Base-by-base conservation (phyloP, 2,113 vertebrate genomes). In the Glaucomys volans region DNA sequence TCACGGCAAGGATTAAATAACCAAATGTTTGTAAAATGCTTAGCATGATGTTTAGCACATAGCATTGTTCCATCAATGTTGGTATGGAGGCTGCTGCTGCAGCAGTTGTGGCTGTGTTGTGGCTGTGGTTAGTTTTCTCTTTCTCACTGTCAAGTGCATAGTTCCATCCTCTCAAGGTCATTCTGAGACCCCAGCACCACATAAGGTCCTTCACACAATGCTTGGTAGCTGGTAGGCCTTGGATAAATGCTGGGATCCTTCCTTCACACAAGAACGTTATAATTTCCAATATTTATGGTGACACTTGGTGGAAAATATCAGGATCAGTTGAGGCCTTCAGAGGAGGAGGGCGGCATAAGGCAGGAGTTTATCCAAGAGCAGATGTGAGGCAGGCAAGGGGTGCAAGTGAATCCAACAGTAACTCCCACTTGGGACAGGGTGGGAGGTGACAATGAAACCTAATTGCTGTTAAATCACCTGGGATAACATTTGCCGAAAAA, bases 291-390 rank as follows among this genome's bases (percentile, higher is more conserved):
- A 12, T 11, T 52, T 0, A 1, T 12, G 4, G 17, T 18, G 13
- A 54, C n/a, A 52, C 30, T 8, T 10, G 2, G 40, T 67, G 22
- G 24, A 30, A 30, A 62, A 24, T 4, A 11, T 40, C 42, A 30
- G 37, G 35, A 42, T 54, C 4, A 0, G 44, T 24, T 24, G 4
- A 0, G 14, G 3, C 12, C 4, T 7, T 1, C 7, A 30, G 37
- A 83, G 30, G 22, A 72, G 3, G 40, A 12, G 1, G 0, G 37
- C n/a, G 24, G 52, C 50, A 35, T 30, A 22, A 7, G 14, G 10
- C 62, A 5, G 16, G n/a, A 16, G 10, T 20, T 6, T 44, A 4
- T 47, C 71, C 77, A n/a, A 67, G 52, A 26, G 76, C 64, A 9
- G 72, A 35, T 12, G 1, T 4, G 10, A 57, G 40, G 28, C 30